phyloP scores from a whole-genome alignment of 1,140 invertebrate genomes.

The Calliphora vicina region DNA sequence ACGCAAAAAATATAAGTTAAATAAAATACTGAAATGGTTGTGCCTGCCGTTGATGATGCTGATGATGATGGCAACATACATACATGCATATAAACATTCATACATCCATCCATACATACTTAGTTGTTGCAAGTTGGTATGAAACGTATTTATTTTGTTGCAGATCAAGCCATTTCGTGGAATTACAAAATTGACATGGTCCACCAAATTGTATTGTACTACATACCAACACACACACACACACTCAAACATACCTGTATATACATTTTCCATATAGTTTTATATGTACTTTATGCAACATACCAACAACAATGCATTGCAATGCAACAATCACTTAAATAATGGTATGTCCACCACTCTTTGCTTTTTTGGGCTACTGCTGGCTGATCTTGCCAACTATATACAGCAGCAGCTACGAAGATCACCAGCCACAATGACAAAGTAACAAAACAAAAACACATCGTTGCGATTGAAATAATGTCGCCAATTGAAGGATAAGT shows the following conservation, averaged over 20 bases:
- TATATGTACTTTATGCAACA: not conserved
- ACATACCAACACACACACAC: not conserved
- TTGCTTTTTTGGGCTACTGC: not conserved
- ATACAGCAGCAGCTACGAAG: not conserved
- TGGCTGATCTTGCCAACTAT: no score
- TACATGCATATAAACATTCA: not conserved
- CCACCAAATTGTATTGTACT: constrained; percentile 50
- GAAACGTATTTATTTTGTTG: not conserved
- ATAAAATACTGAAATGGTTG: not conserved
- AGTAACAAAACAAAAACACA: not conserved
- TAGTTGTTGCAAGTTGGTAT: not conserved
- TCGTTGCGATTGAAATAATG: constrained; percentile 42
- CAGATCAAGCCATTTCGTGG: constrained; percentile 47
- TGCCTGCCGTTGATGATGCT: not conserved
- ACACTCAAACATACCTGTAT: no score
- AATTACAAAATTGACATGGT: constrained; percentile 62
- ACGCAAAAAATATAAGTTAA: not conserved
- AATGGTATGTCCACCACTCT: constrained; percentile 15
- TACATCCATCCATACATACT: not conserved
- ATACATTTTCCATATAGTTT: no score
- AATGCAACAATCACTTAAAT: constrained; percentile 26
- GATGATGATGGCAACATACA: no score
- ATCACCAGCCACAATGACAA: not conserved
- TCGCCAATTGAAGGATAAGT: constrained; percentile 55
- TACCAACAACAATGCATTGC: constrained; percentile 23